Base-by-base conservation (phyloP, 37 sponge, comb jelly and placozoan species). In the Oscarella lobularis region DNA sequence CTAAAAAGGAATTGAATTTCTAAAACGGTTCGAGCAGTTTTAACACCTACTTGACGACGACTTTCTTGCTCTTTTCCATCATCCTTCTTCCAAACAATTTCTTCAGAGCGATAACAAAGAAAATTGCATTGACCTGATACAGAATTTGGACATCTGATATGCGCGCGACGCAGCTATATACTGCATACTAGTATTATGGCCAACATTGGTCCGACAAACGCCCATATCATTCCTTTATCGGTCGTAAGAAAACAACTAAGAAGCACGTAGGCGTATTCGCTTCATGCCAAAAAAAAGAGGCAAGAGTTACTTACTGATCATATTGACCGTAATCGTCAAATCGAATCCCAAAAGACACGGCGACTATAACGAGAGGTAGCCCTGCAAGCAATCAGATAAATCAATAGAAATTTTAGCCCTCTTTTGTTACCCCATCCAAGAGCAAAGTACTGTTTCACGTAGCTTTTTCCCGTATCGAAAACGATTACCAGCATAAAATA, bases 341-440 rank as follows among this genome's bases (percentile, higher is more conserved):
- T 27, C 60, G 60, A 48, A 48, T 20, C 9, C 60, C 60, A 48
- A 20, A 9, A 27, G 60, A 48, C 14, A 48, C 20, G 20, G 14
- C 60, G 20, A 48, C 60, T 27, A 27, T 48, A 20, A 48, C 20
- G 14, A 48, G 20, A 27, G 60, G 60, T 48, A 48, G 9, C 14
- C 60, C 60, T 48, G 60, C 20, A 48, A 9, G 14, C 9, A 48
- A 20, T 9, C 9, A 20, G 9, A 48, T 37, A 33, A 2, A 66
- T 2, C 4, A 20, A 20, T 27, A 48, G 60, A 48, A 48, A 48
- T 27, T 48, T 48, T n/a, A n/a, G n/a, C n/a, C n/a, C n/a, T n/a
- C n/a, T n/a, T n/a, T n/a, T n/a, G n/a, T 76, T 41, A 76, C 77
- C 77, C 77, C 77, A 76, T 67, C 77, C 77, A 29, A 76, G 77